phyloP scores from a whole-genome alignment of 2,113 vertebrate genomes.

The Passer domesticus region DNA sequence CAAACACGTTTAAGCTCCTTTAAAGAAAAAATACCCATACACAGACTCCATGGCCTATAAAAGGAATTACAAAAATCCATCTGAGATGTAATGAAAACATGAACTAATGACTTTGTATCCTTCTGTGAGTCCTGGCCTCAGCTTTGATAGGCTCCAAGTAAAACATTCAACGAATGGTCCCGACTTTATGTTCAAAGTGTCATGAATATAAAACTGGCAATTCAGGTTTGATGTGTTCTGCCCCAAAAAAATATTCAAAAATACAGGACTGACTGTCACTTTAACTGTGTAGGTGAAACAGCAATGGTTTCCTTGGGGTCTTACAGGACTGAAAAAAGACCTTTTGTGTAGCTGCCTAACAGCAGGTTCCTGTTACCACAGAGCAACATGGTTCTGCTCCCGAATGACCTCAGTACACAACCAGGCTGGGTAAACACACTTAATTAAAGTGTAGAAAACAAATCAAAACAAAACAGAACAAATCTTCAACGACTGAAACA shows the following conservation, averaged over 20 bases:
- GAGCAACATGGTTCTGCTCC: not conserved
- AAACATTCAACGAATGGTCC: not conserved
- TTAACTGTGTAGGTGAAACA: not conserved
- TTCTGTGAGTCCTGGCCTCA: not conserved
- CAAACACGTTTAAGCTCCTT: not conserved
- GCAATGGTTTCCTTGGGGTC: not conserved
- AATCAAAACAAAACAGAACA: not conserved
- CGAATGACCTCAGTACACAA: not conserved
- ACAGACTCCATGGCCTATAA: not conserved
- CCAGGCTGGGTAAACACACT: not conserved
- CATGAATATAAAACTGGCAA: not conserved
- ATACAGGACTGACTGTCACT: not conserved
- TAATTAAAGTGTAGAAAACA: not conserved
- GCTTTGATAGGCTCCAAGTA: not conserved
- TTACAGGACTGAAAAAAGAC: not conserved
- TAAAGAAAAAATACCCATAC: not conserved
- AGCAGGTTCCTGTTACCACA: not conserved
- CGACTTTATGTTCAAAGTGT: not conserved
- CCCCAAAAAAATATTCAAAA: not conserved
- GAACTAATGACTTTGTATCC: not conserved
- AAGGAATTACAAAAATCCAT: not conserved
- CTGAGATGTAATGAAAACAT: not conserved
- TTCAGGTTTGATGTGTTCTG: not conserved
- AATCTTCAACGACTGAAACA: not conserved
- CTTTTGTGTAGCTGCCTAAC: not conserved